Percentiles rank a stretch among this genome's conserved stretches.
These are phyloP conservation scores for Ochropleura leucogaster DNA, from an alignment of 2,888 invertebrate genomes.

Conservation along the genomic window DNA sequence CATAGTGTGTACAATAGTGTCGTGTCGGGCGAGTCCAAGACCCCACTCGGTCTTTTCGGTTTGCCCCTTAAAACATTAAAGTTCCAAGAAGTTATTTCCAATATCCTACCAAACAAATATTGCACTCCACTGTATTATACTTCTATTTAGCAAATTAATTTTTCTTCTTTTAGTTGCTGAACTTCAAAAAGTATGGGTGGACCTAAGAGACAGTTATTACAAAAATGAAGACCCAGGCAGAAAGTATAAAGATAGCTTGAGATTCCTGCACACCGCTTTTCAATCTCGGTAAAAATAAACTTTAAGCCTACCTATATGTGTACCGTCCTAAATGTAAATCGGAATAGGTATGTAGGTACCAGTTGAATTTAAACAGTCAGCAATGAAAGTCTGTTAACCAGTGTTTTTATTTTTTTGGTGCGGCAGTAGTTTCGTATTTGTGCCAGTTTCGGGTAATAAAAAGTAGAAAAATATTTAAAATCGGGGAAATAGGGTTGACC, in stretches of 20 bases:
- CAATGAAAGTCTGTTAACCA: background rate
- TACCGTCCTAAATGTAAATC: background rate
- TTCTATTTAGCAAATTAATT: background rate
- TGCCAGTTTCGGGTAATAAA: too few relatives aligned
- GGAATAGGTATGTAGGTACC: conserved; percentile 3
- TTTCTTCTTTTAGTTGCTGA: conserved; percentile 37
- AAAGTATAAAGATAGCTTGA: conserved; percentile 40
- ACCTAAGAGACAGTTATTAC: conserved; percentile 43
- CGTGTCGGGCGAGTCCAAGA: too few relatives aligned
- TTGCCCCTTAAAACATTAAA: background rate
- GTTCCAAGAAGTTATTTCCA: background rate
- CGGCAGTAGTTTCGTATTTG: too few relatives aligned
- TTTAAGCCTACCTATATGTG: background rate
- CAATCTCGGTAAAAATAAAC: conserved; percentile 35
- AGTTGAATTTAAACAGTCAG: background rate
- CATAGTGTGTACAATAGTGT: too few relatives aligned
- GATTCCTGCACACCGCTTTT: conserved; percentile 40
- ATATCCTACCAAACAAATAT: background rate
- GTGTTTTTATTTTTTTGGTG: too few relatives aligned
- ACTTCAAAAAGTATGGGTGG: conserved; percentile 29
- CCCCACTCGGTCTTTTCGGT: too few relatives aligned
- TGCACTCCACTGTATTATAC: background rate
- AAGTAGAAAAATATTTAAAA: too few relatives aligned
- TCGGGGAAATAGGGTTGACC: too few relatives aligned
- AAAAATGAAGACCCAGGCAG: conserved; percentile 46